Conservation (phyloP, 35 echinoderm and acorn worm genomes). For the Ptychodera flava region DNA sequence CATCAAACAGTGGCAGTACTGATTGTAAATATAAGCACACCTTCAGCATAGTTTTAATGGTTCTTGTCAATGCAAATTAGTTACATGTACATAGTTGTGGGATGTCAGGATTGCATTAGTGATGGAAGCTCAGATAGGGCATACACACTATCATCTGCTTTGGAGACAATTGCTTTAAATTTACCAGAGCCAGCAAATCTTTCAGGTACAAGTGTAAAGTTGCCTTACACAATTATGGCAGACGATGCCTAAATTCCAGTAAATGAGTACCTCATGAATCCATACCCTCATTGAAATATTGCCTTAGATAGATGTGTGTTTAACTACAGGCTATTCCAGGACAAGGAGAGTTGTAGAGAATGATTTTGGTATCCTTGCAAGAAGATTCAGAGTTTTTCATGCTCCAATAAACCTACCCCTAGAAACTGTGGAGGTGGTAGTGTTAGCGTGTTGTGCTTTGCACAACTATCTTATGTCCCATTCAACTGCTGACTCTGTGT, state of each 20-base stretch:
- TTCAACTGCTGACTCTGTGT: background rate
- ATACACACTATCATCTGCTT: background rate
- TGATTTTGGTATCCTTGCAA: constrained; percentile 45
- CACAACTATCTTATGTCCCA: constrained; percentile 5
- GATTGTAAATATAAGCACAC: constrained; percentile 54
- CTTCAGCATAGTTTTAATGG: constrained; percentile 41
- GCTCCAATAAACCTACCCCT: constrained; percentile 28
- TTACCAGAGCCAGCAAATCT: background rate
- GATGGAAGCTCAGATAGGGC: constrained; percentile 38
- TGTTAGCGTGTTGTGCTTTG: background rate
- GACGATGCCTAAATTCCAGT: constrained; percentile 80
- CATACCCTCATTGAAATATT: background rate
- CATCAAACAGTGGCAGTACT: constrained; percentile 26
- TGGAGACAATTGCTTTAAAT: background rate
- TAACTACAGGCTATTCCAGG: background rate
- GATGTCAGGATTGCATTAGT: constrained; percentile 24
- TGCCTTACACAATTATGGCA: constrained; percentile 41
- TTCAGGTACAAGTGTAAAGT: background rate
- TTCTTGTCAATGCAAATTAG: constrained; percentile 15
- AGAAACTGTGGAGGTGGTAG: constrained; percentile 33
- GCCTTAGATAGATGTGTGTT: background rate
- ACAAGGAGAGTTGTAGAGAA: constrained; percentile 35
- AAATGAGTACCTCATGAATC: constrained; percentile 33
- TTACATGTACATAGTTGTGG: constrained; percentile 53
- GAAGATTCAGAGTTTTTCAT: constrained; percentile 38